Base-by-base conservation (phyloP, 1,140 invertebrate genomes). In the Drusus annulatus region DNA sequence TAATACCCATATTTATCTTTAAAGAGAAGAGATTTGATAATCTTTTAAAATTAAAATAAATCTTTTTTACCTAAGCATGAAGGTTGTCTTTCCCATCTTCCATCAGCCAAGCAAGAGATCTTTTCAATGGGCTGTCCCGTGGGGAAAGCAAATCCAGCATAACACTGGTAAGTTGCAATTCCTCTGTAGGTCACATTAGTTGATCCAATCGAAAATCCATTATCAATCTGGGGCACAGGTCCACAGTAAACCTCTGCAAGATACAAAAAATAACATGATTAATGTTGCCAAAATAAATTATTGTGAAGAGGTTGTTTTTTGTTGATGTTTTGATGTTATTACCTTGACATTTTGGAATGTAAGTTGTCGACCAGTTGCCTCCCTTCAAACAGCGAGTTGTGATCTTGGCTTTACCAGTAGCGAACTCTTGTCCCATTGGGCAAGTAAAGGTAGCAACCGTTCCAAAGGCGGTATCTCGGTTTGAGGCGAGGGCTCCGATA, bases 141-240 rank as follows among this genome's bases (percentile, higher is more conserved):
- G 5, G 96, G 93, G 85, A 99, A 98, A 75, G 95, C 96, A 87
- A 99, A 99, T 45, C 98, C 98, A 52, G 97, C 97, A 85, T 99
- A 98, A 87, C 98, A 99, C 85, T 98, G 96, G 87, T 98, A 99
- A 81, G 96, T 98, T 23, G 97, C 97, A 82, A 97, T 91, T 15
- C 97, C 98, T 80, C 93, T 92, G 84, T 97, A 99, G 0, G 97
- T 98, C 3, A 99, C 97, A 87, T 98, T 99, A 0, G 96, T 95
- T 1, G 97, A 97, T 63, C 95, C 96, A 86, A 98, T 97, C 0
- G 97, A 98, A 86, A 98, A 98, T 62, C 98, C 98, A 87, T 98
- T 99, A 84, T 98, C 96, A 78, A 99, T 99, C 91, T 98, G 97
- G 76, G 98, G 98, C 25, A 99, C 97, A 45, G 97, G 97, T 73